These are phyloP conservation scores for Drosophila recens DNA, from an alignment of 2,888 invertebrate species.

Conservation along the genomic window DNA sequence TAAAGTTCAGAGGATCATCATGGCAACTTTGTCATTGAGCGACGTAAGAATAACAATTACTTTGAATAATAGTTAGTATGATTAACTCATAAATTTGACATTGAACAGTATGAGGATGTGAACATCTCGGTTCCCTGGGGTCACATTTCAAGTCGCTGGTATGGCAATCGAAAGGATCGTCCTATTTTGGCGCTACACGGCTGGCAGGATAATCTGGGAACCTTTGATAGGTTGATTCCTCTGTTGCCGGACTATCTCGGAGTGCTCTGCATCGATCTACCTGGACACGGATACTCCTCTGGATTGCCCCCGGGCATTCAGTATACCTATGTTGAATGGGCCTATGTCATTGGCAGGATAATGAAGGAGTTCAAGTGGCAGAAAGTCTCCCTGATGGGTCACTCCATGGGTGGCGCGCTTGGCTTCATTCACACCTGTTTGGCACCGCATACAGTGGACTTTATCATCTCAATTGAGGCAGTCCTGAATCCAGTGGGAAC, in stretches of 20 bases:
- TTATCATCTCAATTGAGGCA: slow-evolving; percentile 72
- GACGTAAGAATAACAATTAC: slow-evolving; percentile 23
- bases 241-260: slow-evolving; percentile 86
- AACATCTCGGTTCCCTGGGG: slow-evolving; percentile 89
- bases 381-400: slow-evolving; percentile 88
- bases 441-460: slow-evolving; percentile 83
- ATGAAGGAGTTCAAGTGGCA: slow-evolving; percentile 88
- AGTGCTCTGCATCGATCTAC: slow-evolving; percentile 88
- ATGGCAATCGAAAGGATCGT: slow-evolving; percentile 87
- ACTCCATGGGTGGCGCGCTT: slow-evolving; percentile 88
- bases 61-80: background rate
- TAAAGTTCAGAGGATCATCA: slow-evolving; percentile 17
- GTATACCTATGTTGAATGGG: slow-evolving; percentile 78
- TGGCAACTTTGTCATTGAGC: slow-evolving; percentile 23
- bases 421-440: slow-evolving; percentile 87
- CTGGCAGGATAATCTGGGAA: slow-evolving; percentile 91
- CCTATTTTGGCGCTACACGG: slow-evolving; percentile 91
- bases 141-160: slow-evolving; percentile 88
- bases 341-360: slow-evolving; percentile 86
- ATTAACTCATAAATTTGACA: background rate
- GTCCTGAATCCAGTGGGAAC: slow-evolving; percentile 18
- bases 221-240: slow-evolving; percentile 89
- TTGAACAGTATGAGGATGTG: slow-evolving; percentile 86
- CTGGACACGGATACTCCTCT: slow-evolving; percentile 90
- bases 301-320: slow-evolving; percentile 87